Percentiles rank a stretch among this genome's conserved stretches.
Conservation (phyloP, 2,888 invertebrate genomes). For the Horisme vitalbata region DNA sequence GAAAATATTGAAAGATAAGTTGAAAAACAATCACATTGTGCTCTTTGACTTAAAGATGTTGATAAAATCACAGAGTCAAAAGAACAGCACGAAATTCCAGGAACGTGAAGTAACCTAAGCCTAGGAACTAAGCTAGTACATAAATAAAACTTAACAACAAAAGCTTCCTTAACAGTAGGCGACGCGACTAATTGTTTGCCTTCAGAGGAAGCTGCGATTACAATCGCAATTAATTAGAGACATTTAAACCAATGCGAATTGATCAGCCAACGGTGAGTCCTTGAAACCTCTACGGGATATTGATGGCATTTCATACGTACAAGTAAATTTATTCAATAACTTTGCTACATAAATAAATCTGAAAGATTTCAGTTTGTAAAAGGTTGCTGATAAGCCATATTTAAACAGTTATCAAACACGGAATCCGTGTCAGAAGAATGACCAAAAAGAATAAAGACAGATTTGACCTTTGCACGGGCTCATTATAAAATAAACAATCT, state of each 20-base stretch:
- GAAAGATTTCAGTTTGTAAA: too few species aligned
- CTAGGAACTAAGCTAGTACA: not conserved
- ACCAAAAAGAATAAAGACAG: slow-evolving; percentile 29
- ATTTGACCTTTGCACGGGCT: slow-evolving; percentile 40
- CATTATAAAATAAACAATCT: slow-evolving; percentile 58
- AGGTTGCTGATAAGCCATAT: slow-evolving; percentile 22
- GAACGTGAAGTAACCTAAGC: slow-evolving; percentile 2
- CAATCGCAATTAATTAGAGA: slow-evolving; percentile 73
- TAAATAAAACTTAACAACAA: slow-evolving; percentile 39
- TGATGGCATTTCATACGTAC: slow-evolving; percentile 6
- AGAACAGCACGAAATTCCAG: not conserved
- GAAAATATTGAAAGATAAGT: too few species aligned
- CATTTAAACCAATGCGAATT: slow-evolving; percentile 66
- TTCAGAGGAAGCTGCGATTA: slow-evolving; percentile 54
- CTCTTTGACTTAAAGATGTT: too few species aligned
- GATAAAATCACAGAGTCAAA: too few species aligned
- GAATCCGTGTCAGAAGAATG: slow-evolving; percentile 32
- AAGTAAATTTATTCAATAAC: too few species aligned
- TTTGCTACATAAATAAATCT: too few species aligned
- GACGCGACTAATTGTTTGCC: slow-evolving; percentile 66
- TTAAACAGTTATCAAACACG: slow-evolving; percentile 29
- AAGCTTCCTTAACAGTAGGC: slow-evolving; percentile 37
- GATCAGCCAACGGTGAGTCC: slow-evolving; percentile 63
- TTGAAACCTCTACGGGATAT: slow-evolving; percentile 33
- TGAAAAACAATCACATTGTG: too few species aligned